Evolutionary conservation across 2,888 invertebrate genomes (phyloP), one percentile per base, ranked within the genome.

Genomic region (Lasius platythorax): DNA sequence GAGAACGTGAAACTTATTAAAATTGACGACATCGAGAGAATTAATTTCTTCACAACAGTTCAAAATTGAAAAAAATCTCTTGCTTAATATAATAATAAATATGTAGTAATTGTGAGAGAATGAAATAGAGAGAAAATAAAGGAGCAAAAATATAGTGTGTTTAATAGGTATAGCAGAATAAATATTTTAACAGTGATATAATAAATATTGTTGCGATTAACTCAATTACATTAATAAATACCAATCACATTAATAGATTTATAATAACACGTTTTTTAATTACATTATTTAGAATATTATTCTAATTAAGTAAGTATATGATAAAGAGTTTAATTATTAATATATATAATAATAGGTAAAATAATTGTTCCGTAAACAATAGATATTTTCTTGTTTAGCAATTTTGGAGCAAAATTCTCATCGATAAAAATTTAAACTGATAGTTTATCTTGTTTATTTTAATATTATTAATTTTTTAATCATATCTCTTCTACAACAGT

Each of bases 1-100:
- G 33, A 9, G 46, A 5, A 66, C 28, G n/a, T n/a, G n/a, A 68
- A 58, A 43, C 50, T 75, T 75, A 66, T 3, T 15, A 50, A 64
- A 46, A 23, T 50, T 23, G 61, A 33, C n/a, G 23, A 63, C 18
- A 8, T 30, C 3, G 33, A n/a, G n/a, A 5, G 28, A 73, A 15
- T 28, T 43, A 15, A 64, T 75, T 75, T 64, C 9, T 75, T 46
- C 30, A 15, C 8, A 15, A 74, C 2, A 46, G 5, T 9, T 5
- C 5, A 40, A 28, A 12, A 33, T 37, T 23, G n/a, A 53, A 8
- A 53, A 53, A 8, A 53, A 53, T 6, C n/a, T 53, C 50, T 50
- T 50, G 43, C 11, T 67, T 30, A 18, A 30, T 18, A 11, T 11
- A 53, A 72, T 15, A 37, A 33, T 70, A 33, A 61, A 61, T 61